phyloP scores from a whole-genome alignment of 23 tunicate species.

The Pegea sp. region DNA sequence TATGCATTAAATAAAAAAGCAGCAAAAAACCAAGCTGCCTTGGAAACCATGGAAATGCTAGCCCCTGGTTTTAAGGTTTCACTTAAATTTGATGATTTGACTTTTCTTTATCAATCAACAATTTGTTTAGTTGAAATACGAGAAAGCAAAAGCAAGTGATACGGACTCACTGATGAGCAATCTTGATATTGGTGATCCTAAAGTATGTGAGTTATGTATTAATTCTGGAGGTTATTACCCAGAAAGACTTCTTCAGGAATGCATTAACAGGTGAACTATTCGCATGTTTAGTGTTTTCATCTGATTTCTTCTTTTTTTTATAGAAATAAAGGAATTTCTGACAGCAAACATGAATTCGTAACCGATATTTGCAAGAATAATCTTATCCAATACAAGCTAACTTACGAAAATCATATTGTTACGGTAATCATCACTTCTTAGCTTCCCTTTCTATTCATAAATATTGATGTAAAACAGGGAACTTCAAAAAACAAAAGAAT shows the following conservation, averaged over 20 bases:
- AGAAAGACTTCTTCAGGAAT: slow-evolving; percentile 45
- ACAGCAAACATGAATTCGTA: slow-evolving; percentile 22
- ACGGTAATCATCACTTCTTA: slow-evolving; percentile 5
- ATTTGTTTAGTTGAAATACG: background rate
- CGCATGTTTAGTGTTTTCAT: background rate
- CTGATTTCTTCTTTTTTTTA: background rate
- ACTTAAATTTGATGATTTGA: background rate
- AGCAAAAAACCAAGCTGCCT: slow-evolving; percentile 72
- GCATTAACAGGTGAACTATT: slow-evolving; percentile 38
- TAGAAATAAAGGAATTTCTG: slow-evolving; percentile 53
- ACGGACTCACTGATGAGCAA: background rate
- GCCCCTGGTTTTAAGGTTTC: slow-evolving; percentile 70
- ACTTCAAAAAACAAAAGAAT: slow-evolving; percentile 53
- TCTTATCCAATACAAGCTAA: slow-evolving; percentile 38
- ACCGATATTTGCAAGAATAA: slow-evolving; percentile 23
- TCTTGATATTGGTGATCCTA: slow-evolving; percentile 15
- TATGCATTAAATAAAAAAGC: slow-evolving; percentile 47
- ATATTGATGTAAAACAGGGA: slow-evolving; percentile 14
- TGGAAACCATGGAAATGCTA: slow-evolving; percentile 57
- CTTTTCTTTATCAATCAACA: too few relatives aligned
- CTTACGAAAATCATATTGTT: slow-evolving; percentile 51
- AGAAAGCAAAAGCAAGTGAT: background rate
- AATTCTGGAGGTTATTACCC: slow-evolving; percentile 50
- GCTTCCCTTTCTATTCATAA: background rate
- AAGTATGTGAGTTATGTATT: slow-evolving; percentile 60